Percentiles rank a stretch among this genome's conserved stretches.
phyloP scores from a whole-genome alignment of 2,888 invertebrate species.

The Tachina lurida region DNA sequence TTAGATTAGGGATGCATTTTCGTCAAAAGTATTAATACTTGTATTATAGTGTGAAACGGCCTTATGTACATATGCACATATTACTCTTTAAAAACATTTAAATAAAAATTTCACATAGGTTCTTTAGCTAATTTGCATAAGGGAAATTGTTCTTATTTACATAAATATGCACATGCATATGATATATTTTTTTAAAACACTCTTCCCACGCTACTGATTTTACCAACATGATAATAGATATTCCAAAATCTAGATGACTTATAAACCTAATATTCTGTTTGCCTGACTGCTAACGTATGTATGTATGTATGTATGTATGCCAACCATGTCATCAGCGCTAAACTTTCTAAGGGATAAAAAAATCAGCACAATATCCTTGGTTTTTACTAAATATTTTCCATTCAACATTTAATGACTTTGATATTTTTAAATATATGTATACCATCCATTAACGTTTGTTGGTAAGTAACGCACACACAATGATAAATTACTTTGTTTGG shows the following conservation, averaged over 20 bases:
- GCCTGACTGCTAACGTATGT: not conserved
- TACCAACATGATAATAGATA: conserved; percentile 58
- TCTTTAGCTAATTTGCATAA: conserved; percentile 70
- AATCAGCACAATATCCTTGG: conserved; percentile 51
- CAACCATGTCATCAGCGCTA: conserved; percentile 30
- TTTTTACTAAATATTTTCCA: conserved; percentile 15
- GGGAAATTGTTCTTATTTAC: not conserved
- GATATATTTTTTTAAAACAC: conserved; percentile 3
- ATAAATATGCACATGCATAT: not conserved
- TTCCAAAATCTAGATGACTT: conserved; percentile 54
- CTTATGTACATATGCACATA: not conserved
- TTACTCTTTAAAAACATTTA: not conserved
- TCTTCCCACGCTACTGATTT: conserved; percentile 68
- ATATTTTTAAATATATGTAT: conserved; percentile 16
- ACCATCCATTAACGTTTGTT: conserved; percentile 52
- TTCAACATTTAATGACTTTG: conserved; percentile 61
- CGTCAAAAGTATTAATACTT: no score
- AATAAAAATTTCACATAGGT: conserved; percentile 66
- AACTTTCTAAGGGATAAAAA: conserved; percentile 46
- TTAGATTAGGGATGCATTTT: no score
- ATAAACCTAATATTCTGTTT: conserved; percentile 25
- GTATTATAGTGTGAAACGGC: no score
- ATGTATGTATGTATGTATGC: no score
- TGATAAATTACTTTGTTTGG: conserved; percentile 41
- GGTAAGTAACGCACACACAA: conserved; percentile 16